A percentile compares a stretch with the other conserved stretches of the same genome.
These are phyloP conservation scores for Microplitis manilae DNA, from an alignment of 2,888 invertebrate genomes.

Conservation along the genomic window DNA sequence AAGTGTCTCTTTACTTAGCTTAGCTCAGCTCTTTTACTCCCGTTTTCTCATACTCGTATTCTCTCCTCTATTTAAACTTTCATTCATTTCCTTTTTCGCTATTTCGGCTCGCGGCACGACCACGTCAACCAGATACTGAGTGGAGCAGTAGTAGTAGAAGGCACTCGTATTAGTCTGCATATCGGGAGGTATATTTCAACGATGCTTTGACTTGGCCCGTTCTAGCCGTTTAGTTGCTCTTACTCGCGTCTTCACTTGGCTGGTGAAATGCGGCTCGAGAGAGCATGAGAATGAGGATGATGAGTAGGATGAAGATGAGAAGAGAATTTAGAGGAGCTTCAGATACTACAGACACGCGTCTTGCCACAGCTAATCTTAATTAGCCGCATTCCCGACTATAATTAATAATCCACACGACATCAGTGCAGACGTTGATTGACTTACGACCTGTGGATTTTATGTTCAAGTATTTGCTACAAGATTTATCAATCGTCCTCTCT, in stretches of 20 bases:
- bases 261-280: background rate
- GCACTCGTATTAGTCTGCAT: background rate
- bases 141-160: background rate
- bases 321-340: background rate
- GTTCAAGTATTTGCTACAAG: slow-evolving; percentile 17
- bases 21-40: slow-evolving; percentile 6
- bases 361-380: slow-evolving; percentile 40
- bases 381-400: slow-evolving; percentile 31
- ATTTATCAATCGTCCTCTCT: slow-evolving; percentile 25
- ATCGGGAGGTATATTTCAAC: slow-evolving; percentile 29
- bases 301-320: background rate
- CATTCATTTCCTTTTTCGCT: slow-evolving; percentile 35
- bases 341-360: slow-evolving; percentile 18
- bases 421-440: slow-evolving; percentile 30
- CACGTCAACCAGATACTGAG: background rate
- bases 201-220: slow-evolving; percentile 31
- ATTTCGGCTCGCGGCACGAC: slow-evolving; percentile 24
- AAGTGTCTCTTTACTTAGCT: slow-evolving; percentile 29
- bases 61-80: slow-evolving; percentile 32
- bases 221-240: background rate
- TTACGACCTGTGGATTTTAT: slow-evolving; percentile 35
- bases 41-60: no score
- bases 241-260: slow-evolving; percentile 1
- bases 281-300: slow-evolving; percentile 14
- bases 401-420: slow-evolving; percentile 36